These are phyloP conservation scores for Tor tambroides DNA, from an alignment of 2,113 vertebrate genomes.

Conservation along the genomic window DNA sequence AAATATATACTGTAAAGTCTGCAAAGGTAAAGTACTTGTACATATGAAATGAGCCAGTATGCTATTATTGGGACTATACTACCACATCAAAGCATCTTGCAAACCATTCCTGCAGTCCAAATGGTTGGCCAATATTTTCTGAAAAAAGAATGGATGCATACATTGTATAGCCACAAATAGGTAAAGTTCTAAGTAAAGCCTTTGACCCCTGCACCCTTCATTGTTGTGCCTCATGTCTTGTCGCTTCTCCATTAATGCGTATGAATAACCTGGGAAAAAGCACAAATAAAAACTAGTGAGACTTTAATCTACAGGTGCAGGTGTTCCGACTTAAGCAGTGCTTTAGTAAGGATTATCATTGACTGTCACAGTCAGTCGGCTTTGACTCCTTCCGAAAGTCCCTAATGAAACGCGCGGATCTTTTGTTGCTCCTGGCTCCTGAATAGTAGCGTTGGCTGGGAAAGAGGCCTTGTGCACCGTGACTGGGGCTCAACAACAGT, in stretches of 20 bases:
- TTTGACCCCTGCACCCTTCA: not conserved
- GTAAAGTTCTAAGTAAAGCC: too few species aligned
- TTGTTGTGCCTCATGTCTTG: not conserved
- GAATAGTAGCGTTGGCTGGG: not conserved
- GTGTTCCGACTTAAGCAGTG: constrained; percentile 44
- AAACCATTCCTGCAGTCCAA: not conserved
- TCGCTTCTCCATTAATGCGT: not conserved
- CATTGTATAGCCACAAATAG: too few species aligned
- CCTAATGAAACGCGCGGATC: constrained; percentile 57
- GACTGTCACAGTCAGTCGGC: constrained; percentile 54
- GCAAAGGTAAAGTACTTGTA: not conserved
- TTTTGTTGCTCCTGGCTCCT: constrained; percentile 54
- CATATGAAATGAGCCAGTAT: not conserved
- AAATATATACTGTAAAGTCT: not conserved
- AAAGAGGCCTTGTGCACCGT: constrained; percentile 47
- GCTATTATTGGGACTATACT: not conserved
- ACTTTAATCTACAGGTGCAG: not conserved
- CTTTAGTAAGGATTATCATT: constrained; percentile 48
- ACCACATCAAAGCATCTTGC: not conserved
- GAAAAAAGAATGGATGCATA: not conserved
- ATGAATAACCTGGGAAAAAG: not conserved
- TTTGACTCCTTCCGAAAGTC: constrained; percentile 49
- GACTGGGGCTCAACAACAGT: constrained; percentile 65
- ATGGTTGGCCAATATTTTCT: not conserved
- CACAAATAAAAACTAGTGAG: not conserved